phyloP scores from a whole-genome alignment of 2,113 vertebrate genomes.

The Myotis yumanensis region DNA sequence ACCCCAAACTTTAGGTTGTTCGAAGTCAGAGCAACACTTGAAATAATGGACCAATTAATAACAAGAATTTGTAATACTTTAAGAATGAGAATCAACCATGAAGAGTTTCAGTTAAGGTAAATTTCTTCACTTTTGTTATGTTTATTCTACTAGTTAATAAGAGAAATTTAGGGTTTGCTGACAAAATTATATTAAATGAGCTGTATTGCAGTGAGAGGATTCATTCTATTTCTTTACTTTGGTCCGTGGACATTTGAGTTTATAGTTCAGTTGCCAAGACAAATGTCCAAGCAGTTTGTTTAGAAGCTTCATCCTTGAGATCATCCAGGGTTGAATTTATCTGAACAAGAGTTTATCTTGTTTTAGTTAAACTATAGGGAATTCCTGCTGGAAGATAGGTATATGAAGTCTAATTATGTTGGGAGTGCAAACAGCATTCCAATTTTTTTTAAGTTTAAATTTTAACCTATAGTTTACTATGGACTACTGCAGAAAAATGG shows the following conservation, averaged over 20 bases:
- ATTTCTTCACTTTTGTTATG: slow-evolving; percentile 33
- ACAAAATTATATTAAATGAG: slow-evolving; percentile 1
- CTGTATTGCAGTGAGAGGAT: background rate
- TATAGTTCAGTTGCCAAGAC: slow-evolving; percentile 21
- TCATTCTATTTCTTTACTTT: slow-evolving; percentile 29
- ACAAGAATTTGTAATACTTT: slow-evolving; percentile 24
- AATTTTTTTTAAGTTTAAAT: background rate
- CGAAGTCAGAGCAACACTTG: slow-evolving; percentile 16
- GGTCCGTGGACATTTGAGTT: background rate
- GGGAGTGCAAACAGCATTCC: background rate
- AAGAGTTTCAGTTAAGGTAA: slow-evolving; percentile 1
- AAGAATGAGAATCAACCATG: slow-evolving; percentile 5
- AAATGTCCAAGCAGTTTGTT: background rate
- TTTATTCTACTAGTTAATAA: background rate
- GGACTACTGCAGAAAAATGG: background rate
- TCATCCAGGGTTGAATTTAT: background rate
- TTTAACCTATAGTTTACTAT: background rate
- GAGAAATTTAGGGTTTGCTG: slow-evolving; percentile 7
- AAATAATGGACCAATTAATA: slow-evolving; percentile 42
- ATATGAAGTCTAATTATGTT: slow-evolving; percentile 20
- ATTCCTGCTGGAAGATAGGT: background rate
- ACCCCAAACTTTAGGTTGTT: background rate
- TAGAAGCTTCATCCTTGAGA: background rate
- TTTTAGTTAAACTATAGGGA: slow-evolving; percentile 19
- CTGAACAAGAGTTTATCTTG: background rate